A percentile compares a stretch with the other conserved stretches of the same genome.
These are phyloP conservation scores for Sebastes cheni DNA, from an alignment of 2,797 vertebrate genomes.

Conservation along the genomic window DNA sequence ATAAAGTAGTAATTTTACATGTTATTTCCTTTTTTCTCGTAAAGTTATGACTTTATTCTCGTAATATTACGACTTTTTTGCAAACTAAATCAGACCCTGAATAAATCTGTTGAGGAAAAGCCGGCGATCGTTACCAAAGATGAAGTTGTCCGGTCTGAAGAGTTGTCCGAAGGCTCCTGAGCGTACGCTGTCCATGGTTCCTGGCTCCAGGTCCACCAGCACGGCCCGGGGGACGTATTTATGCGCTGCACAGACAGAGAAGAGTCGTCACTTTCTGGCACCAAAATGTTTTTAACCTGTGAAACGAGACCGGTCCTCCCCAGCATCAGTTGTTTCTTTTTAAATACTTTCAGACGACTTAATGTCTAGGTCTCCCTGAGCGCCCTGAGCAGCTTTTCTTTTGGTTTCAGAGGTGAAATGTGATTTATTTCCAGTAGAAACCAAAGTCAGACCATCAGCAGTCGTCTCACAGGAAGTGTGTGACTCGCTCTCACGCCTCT, in stretches of 20 bases:
- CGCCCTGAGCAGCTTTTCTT: no score
- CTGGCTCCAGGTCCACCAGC: slow-evolving; percentile 85
- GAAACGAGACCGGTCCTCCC: no score
- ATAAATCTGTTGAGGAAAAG: background rate
- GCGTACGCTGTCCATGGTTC: slow-evolving; percentile 87
- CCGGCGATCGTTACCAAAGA: slow-evolving; percentile 75
- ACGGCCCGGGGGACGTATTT: slow-evolving; percentile 86
- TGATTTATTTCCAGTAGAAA: background rate
- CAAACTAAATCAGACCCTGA: background rate
- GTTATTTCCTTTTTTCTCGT: no score
- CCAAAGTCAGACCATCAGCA: background rate
- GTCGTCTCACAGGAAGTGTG: background rate
- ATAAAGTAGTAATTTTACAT: no score
- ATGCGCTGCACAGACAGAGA: slow-evolving; percentile 72
- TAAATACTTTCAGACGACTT: background rate
- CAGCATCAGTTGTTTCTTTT: background rate
- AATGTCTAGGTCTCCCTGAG: no score
- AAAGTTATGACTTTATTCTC: no score
- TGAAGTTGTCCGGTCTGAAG: slow-evolving; percentile 87
- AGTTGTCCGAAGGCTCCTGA: slow-evolving; percentile 85
- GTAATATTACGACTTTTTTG: no score
- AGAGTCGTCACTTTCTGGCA: background rate
- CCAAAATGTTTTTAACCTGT: no score
- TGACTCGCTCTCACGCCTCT: background rate
- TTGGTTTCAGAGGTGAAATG: background rate